Evolutionary conservation across 2,797 vertebrate species (phyloP).

Genomic region (Xiphophorus birchmanni): DNA sequence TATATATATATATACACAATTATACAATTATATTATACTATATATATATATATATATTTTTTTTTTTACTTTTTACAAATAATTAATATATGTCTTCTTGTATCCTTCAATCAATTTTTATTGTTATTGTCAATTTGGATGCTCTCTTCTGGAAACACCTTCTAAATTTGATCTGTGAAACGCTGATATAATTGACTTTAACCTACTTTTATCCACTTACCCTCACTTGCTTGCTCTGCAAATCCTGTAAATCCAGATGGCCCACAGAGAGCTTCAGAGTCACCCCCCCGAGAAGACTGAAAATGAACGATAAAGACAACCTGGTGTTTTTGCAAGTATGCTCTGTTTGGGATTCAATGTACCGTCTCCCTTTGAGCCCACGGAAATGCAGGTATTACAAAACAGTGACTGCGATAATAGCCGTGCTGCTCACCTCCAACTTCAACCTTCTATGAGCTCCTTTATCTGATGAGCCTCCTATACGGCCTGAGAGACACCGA

Average conservation of each 20-base stretch:
- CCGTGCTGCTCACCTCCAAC: slow-evolving; percentile 63
- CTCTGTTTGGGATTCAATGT: slow-evolving; percentile 67
- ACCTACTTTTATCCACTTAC: neutral
- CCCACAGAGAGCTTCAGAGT: slow-evolving; percentile 29
- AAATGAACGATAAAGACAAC: slow-evolving; percentile 28
- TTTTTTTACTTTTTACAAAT: too few relatives aligned
- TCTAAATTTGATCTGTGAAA: neutral
- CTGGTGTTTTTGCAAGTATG: slow-evolving; percentile 53
- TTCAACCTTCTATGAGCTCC: slow-evolving; percentile 58
- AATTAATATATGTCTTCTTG: too few relatives aligned
- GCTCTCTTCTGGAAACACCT: neutral
- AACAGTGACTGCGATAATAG: slow-evolving; percentile 65
- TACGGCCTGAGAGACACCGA: slow-evolving; percentile 54
- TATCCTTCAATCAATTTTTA: neutral
- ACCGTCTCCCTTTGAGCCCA: slow-evolving; percentile 60
- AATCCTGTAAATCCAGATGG: slow-evolving; percentile 69
- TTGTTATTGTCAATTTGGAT: neutral
- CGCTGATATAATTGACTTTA: neutral
- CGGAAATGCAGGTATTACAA: slow-evolving; percentile 65
- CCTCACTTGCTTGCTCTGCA: slow-evolving; percentile 19
- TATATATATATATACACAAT: too few relatives aligned
- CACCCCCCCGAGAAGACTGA: slow-evolving; percentile 21
- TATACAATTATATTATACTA: too few relatives aligned
- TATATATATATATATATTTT: too few relatives aligned
- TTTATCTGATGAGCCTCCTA: slow-evolving; percentile 74